Evolutionary conservation across 2,888 invertebrate species (phyloP).

Genomic region (Drosophila anomelani): DNA sequence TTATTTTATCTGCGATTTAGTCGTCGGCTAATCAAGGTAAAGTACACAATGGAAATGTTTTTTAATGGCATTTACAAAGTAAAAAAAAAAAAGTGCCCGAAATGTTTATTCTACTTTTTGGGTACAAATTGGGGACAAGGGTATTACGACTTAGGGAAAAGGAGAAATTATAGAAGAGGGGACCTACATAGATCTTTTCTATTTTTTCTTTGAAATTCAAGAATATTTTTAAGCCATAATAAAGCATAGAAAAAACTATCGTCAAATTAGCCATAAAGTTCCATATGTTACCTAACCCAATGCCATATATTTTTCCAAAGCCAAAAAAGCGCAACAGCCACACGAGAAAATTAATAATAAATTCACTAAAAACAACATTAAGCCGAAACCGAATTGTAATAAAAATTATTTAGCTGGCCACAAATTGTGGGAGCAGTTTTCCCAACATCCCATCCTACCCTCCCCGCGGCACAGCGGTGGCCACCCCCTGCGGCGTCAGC

Average conservation of each 20-base stretch:
- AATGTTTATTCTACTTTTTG: too few relatives aligned
- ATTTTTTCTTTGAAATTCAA: neutral
- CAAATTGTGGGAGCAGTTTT: constrained; percentile 59
- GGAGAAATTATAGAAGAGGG: neutral
- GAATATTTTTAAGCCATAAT: neutral
- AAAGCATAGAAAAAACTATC: neutral
- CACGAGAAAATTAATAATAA: constrained; percentile 49
- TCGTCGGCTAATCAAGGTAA: constrained; percentile 54
- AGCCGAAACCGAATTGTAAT: constrained; percentile 59
- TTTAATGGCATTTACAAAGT: constrained; percentile 32
- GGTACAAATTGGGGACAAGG: neutral
- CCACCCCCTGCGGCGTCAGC: constrained; percentile 72
- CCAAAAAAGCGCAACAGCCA: neutral
- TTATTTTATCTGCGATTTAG: constrained; percentile 46
- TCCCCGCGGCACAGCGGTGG: constrained; percentile 10
- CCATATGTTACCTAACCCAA: constrained; percentile 2
- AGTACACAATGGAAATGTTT: constrained; percentile 56
- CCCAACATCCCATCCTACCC: neutral
- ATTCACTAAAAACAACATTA: constrained; percentile 42
- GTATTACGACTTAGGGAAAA: neutral
- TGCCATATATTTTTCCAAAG: neutral
- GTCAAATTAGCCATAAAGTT: neutral
- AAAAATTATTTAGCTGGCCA: constrained; percentile 76
- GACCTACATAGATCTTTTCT: neutral
- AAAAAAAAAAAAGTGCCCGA: constrained; percentile 1